Base-by-base conservation (phyloP, 92 coral and sea anemone genomes). In the Phenganax marumi region DNA sequence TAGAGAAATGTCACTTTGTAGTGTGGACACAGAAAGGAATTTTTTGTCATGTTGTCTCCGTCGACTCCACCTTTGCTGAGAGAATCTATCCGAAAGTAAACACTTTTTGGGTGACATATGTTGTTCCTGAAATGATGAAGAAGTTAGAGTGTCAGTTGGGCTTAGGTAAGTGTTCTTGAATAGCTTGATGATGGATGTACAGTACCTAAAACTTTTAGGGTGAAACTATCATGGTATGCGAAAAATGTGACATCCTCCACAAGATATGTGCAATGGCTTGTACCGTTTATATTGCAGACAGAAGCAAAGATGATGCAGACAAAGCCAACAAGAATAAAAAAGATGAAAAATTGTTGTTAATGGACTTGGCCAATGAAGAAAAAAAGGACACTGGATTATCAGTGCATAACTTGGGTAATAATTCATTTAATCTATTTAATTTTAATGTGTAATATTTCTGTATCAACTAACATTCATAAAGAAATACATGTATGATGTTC, bases 11-110 rank as follows among this genome's bases (percentile, higher is more conserved):
- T 76, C 18, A 76, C 51, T 57, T 76, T 19, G 81, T 76, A 33
- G 81, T 76, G 68, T 76, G 81, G 81, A 76, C 69, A 3, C 21
- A 39, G 6, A 76, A 76, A 33, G 19, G 50, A 26, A 76, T 76
- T 55, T 76, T 76, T 33, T 76, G 66, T 76, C 68, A 25, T 19
- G 50, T 16, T 8, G 10, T 76, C 1, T 12, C 8, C 14, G 12
- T 22, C 21, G 61, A n/a, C 23, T 68, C 81, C 6, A 26, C 26
- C 14, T 76, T 76, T 48, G 12, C 56, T 10, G 49, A 53, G 61
- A 55, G 56, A 24, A 76, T 57, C 6, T 76, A 49, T 16, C 24
- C 26, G 19, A 76, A 76, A 68, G 68, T 76, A 26, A 52, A 74
- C 22, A 8, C 33, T 18, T 74, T 74, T 62, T 74, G 79, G 79